Percentiles rank a stretch among this genome's conserved stretches.
Evolutionary conservation across 2,888 invertebrate genomes (phyloP).

Genomic region (Hirudinaria manillensis): DNA sequence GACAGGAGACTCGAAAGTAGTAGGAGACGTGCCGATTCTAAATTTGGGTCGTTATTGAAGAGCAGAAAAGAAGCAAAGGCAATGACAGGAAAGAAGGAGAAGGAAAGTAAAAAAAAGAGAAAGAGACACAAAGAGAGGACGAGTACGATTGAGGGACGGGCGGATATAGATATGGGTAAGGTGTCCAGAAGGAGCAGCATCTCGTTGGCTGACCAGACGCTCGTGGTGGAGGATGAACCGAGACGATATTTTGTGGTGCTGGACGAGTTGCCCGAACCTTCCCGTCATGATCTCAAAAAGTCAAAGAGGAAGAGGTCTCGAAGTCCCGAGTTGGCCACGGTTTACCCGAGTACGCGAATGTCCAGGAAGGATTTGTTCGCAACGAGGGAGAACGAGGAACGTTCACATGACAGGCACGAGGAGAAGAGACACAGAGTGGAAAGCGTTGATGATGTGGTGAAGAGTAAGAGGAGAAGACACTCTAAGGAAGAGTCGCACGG

Average conservation of each 20-base stretch:
- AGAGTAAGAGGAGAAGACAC: constrained; percentile 9
- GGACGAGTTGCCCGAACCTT: not conserved
- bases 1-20: constrained; percentile 3
- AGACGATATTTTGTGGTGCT: constrained; percentile 12
- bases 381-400: too few species aligned
- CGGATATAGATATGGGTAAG: not conserved
- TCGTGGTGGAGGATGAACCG: constrained; percentile 5
- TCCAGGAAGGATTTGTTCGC: not conserved
- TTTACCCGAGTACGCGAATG: not conserved
- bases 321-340: not conserved
- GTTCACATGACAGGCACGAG: too few species aligned
- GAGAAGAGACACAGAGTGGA: not conserved
- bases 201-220: not conserved
- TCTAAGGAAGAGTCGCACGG: not conserved
- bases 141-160: constrained; percentile 5
- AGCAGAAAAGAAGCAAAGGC: not conserved
- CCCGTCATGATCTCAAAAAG: not conserved
- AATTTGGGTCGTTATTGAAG: not conserved
- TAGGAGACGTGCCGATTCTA: not conserved
- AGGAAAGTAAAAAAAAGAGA: constrained; percentile 11
- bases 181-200: not conserved
- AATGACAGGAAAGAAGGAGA: not conserved
- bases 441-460: constrained; percentile 2
- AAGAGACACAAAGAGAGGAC: constrained; percentile 14
- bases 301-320: constrained; percentile 4